Base-by-base conservation (phyloP, 2,797 vertebrate species). In the Chaetodon trifasciatus region DNA sequence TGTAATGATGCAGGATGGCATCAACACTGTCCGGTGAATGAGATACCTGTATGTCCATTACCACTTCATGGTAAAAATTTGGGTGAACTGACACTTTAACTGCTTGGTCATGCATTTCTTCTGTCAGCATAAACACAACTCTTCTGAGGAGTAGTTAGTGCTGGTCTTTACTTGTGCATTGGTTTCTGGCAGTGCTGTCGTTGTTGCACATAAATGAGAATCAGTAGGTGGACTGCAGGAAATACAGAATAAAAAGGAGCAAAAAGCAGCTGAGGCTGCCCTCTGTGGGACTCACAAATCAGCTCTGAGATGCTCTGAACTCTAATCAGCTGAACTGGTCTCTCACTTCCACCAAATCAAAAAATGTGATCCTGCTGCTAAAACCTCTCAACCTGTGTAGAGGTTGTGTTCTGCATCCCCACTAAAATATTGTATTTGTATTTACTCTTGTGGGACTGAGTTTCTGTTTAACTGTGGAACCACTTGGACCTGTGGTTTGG, bases 241-340 rank as follows among this genome's bases (percentile, higher is more conserved):
- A 57, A n/a, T 9, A 7, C 24, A 23, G 40, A 35, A 70, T 58
- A 23, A 70, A 46, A 69, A 70, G 24, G 17, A 47, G 42, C 6
- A 8, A 21, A 44, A 21, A 65, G 42, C 24, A 65, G 17, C 42
- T 6, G 40, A 58, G 68, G 68, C 47, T 47, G 16, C 13, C 11
- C 53, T 57, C 68, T 2, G 68, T 37, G 68, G 68, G 68, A 74
- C 24, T 62, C 28, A n/a, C 24, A 37, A 58, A 65, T 19, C 28
- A 28, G n/a, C 50, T 39, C 19, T 46, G 49, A 64, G 23, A 60
- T 37, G n/a, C 50, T 49, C 19, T 46, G 49, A 64, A 35, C 71
- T 37, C 39, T 73, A 64, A 73, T 64, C 71, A 63, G 46, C 58
- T 42, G 2, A 24, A 39, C 32, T 40, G 46, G n/a, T 52, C 57